Base-by-base conservation (phyloP, 2,888 invertebrate genomes). In the Autographa gamma region DNA sequence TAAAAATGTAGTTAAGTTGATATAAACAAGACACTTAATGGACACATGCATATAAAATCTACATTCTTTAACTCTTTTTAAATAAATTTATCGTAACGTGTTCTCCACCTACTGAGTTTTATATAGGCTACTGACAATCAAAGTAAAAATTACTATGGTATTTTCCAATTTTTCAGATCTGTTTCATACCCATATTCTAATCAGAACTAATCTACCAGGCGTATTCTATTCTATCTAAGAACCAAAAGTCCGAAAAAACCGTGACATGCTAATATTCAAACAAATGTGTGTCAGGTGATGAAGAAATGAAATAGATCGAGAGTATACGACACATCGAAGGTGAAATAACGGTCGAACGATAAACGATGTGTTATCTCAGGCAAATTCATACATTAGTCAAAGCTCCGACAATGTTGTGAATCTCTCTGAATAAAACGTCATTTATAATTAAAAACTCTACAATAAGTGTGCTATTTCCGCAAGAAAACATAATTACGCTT, bases 301-400 rank as follows among this genome's bases (percentile, higher is more conserved):
- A 48, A 56, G 16, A 54, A 18, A 32, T 16, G 16, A 59, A 2
- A 48, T 19, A 41, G 16, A 32, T 52, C 7, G 11, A 43, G 71
- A 58, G 13, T 43, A 58, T 60, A 4, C 7, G n/a, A 66, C 31
- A 62, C 56, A 14, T 56, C 34, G 31, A 77, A 77, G 76, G 69
- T 69, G 69, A 69, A 69, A 56, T 60, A 60, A 77, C 63, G 69
- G 74, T 69, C 69, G 60, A 43, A 56, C 41, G 56, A 25, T 48
- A 76, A 61, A 76, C 72, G 59, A 73, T 65, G 77, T 73, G 63
- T 76, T 66, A 69, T 76, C 74, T 74, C 25, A 34, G 9, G 61
- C 38, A 69, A 74, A 66, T 66, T 59, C 54, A 64, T 19, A 59
- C 25, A 34, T 56, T 62, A 68, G 48, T 63, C 60, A 52, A 63